Percentiles rank a stretch among this genome's conserved stretches.
phyloP scores from a whole-genome alignment of 2,797 vertebrate genomes.

The Staurois parvus region DNA sequence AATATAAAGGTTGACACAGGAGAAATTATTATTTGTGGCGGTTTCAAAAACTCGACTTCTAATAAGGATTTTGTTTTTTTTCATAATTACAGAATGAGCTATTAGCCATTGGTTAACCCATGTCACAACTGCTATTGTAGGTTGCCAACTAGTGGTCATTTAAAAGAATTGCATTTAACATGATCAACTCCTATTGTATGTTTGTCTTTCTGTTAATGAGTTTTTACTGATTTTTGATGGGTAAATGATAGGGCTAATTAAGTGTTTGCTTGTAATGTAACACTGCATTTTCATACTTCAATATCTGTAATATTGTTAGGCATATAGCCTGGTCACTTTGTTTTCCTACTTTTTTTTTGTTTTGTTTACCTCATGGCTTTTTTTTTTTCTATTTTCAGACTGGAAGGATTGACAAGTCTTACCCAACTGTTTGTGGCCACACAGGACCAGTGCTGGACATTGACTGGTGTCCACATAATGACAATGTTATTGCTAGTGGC shows the following conservation, averaged over 20 bases:
- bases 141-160: not conserved
- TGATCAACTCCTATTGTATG: not conserved
- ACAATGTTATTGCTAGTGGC: conserved; percentile 94
- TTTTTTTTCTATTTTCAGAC: conserved; percentile 72
- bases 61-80: too few relatives aligned
- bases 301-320: too few relatives aligned
- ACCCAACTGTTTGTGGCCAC: conserved; percentile 96
- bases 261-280: too few relatives aligned
- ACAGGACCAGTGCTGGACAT: conserved; percentile 96
- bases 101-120: too few relatives aligned
- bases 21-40: too few relatives aligned
- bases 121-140: not conserved
- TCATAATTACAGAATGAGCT: too few relatives aligned
- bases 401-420: conserved; percentile 95
- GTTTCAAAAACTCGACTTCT: too few relatives aligned
- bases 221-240: not conserved
- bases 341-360: too few relatives aligned
- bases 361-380: too few relatives aligned
- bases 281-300: not conserved
- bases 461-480: conserved; percentile 97
- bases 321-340: too few relatives aligned
- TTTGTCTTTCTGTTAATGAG: not conserved
- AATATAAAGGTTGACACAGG: too few relatives aligned
- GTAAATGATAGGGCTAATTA: too few relatives aligned
- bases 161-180: not conserved